Evolutionary conservation across 2,888 invertebrate genomes (phyloP).

Genomic region (Cyrtodaria siliqua): DNA sequence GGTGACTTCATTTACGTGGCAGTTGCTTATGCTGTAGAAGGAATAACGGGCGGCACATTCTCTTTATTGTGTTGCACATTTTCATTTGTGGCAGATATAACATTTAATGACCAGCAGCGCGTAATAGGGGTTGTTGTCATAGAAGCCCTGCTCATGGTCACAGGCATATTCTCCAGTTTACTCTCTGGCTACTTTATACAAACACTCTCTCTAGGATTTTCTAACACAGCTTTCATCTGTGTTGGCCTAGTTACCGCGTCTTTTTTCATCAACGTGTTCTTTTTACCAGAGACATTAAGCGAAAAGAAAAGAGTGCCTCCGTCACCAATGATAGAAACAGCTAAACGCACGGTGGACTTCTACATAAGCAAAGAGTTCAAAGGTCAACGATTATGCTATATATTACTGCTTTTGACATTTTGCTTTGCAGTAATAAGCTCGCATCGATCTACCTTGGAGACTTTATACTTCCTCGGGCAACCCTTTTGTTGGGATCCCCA

Average conservation of each 20-base stretch:
- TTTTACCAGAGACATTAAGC: slow-evolving; percentile 46
- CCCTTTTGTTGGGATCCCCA: slow-evolving; percentile 57
- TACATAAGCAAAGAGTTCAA: slow-evolving; percentile 46
- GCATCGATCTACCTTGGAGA: slow-evolving; percentile 42
- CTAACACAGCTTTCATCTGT: slow-evolving; percentile 29
- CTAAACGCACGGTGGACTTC: slow-evolving; percentile 32
- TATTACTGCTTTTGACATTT: slow-evolving; percentile 40
- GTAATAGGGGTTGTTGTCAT: slow-evolving; percentile 37
- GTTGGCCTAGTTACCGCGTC: slow-evolving; percentile 11
- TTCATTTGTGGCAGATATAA: slow-evolving; percentile 52
- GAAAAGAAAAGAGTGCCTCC: slow-evolving; percentile 5
- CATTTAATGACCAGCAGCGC: slow-evolving; percentile 27
- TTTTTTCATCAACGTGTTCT: slow-evolving; percentile 17
- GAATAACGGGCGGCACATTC: slow-evolving; percentile 22
- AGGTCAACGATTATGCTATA: slow-evolving; percentile 34
- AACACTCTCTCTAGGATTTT: slow-evolving; percentile 30
- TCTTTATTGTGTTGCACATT: slow-evolving; percentile 18
- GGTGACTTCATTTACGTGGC: slow-evolving; percentile 15
- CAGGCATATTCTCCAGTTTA: slow-evolving; percentile 22
- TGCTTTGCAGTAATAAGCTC: slow-evolving; percentile 26
- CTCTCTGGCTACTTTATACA: slow-evolving; percentile 45
- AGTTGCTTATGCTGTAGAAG: slow-evolving; percentile 18
- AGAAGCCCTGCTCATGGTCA: slow-evolving; percentile 19
- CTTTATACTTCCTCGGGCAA: slow-evolving; percentile 47
- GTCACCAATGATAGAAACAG: slow-evolving; percentile 7